These are phyloP conservation scores for Scatophagus argus DNA, from an alignment of 2,113 vertebrate species.

Conservation along the genomic window DNA sequence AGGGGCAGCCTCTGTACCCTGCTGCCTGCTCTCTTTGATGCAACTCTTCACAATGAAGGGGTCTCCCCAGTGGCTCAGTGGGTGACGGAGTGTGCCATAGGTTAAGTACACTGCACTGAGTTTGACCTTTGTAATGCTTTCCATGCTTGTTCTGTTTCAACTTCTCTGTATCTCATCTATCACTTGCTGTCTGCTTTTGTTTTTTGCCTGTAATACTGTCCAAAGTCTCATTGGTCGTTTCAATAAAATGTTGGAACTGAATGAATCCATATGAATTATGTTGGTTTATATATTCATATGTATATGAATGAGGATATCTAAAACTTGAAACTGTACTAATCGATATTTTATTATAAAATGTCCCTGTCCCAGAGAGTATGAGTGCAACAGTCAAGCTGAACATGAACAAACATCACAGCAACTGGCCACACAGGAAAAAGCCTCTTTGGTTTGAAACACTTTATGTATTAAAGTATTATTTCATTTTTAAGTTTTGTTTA, in stretches of 20 bases:
- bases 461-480: background rate
- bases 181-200: background rate
- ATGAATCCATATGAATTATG: background rate
- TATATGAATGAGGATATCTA: no score
- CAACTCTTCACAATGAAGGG: slow-evolving; percentile 35
- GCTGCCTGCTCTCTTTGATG: slow-evolving; percentile 52
- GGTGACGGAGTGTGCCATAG: slow-evolving; percentile 16
- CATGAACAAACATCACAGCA: no score
- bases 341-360: background rate
- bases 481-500: background rate
- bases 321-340: background rate
- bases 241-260: background rate
- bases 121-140: slow-evolving; percentile 45
- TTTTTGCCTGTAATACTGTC: background rate
- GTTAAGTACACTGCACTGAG: slow-evolving; percentile 30
- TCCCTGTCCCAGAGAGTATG: no score
- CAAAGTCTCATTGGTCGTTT: background rate
- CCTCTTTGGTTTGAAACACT: background rate
- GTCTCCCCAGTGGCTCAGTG: slow-evolving; percentile 39
- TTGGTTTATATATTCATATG: background rate
- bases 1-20: slow-evolving; percentile 20
- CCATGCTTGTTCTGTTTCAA: slow-evolving; percentile 2
- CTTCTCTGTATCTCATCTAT: background rate
- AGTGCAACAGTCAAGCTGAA: no score
- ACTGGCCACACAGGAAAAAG: background rate